A percentile compares a stretch with the other conserved stretches of the same genome.
Conservation (phyloP, 2,888 invertebrate genomes). For the Dysmachus trigonus region DNA sequence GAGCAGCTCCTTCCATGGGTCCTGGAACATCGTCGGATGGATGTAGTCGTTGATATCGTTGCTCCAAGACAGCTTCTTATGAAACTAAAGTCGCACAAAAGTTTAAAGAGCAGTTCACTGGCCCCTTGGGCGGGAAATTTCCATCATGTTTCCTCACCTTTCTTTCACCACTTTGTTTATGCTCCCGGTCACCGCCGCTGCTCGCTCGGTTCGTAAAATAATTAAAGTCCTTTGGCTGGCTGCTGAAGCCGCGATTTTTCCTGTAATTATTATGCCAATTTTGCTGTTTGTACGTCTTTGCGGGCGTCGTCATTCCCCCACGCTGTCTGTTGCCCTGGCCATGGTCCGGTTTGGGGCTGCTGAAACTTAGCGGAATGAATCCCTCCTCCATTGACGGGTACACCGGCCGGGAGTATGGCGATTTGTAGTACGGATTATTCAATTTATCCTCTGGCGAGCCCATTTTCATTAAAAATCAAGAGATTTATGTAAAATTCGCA, state of each 20-base stretch:
- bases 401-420: constrained; percentile 42
- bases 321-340: background rate
- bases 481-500: background rate
- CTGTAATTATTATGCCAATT: background rate
- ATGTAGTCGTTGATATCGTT: constrained; percentile 52
- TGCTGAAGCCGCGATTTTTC: background rate
- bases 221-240: background rate
- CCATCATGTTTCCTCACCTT: background rate
- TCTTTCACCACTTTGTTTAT: background rate
- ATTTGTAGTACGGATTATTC: background rate
- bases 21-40: constrained; percentile 61
- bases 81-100: background rate
- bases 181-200: background rate
- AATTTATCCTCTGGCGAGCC: background rate
- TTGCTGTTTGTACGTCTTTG: background rate
- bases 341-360: constrained; percentile 48
- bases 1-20: constrained; percentile 60
- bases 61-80: background rate
- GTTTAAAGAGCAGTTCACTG: background rate
- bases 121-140: background rate
- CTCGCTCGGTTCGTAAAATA: background rate
- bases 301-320: too few species aligned
- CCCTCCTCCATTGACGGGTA: constrained; percentile 60
- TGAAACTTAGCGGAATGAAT: constrained; percentile 57
- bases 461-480: background rate